Conservation (phyloP, 2,797 vertebrate species). For the Onychomys leucogaster region DNA sequence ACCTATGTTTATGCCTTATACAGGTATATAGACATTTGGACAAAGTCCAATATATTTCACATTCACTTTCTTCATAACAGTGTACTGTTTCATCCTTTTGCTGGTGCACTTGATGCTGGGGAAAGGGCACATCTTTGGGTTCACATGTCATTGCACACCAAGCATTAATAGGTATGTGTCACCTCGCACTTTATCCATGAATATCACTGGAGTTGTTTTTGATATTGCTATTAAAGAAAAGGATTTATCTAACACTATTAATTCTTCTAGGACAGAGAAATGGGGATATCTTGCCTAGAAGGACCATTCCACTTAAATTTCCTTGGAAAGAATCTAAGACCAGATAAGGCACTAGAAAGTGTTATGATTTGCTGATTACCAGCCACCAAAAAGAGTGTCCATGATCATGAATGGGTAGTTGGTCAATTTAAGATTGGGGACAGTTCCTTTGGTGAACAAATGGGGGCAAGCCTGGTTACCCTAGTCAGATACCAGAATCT, state of each 20-base stretch:
- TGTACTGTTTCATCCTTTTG: background rate
- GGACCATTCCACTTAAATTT: background rate
- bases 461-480: no score
- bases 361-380: no score
- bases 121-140: background rate
- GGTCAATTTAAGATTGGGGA: background rate
- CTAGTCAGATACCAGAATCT: background rate
- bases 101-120: background rate
- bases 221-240: background rate
- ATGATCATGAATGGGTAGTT: background rate
- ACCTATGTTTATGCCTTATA: background rate
- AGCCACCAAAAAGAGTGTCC: background rate
- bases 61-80: background rate
- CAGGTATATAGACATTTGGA: background rate
- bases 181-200: background rate
- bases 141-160: background rate
- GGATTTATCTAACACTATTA: background rate
- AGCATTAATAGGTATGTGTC: background rate
- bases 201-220: background rate
- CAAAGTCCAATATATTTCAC: background rate
- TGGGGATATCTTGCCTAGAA: background rate
- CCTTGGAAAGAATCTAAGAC: background rate
- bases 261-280: background rate
- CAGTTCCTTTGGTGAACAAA: background rate
- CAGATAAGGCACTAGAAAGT: background rate